Evolutionary conservation across 2,113 vertebrate species (phyloP).

Genomic region (Suricata suricatta): DNA sequence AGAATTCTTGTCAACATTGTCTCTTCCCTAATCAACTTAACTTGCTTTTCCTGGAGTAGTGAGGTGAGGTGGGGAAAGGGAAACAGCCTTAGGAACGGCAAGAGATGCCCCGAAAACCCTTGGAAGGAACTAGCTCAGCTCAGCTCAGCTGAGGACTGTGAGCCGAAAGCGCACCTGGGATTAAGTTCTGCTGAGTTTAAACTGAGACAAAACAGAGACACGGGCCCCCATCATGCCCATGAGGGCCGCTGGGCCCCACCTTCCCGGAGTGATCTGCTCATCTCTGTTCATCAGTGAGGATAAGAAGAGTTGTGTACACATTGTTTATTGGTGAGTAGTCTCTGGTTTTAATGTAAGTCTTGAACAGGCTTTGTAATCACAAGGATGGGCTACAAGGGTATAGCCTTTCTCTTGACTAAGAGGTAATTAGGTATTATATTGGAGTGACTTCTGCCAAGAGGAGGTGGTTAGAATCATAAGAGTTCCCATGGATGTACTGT

Average conservation of each 20-base stretch:
- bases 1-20: neutral
- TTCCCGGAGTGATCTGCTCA: no score
- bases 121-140: neutral
- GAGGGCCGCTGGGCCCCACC: neutral
- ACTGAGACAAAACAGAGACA: neutral
- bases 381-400: neutral
- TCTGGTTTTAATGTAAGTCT: neutral
- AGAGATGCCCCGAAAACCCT: neutral
- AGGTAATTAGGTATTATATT: neutral
- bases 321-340: neutral
- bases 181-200: neutral
- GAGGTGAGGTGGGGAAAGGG: neutral
- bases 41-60: neutral
- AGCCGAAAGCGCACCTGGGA: neutral
- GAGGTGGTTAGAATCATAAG: neutral
- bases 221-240: accelerated
- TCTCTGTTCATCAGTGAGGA: neutral
- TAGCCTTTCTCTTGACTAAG: neutral
- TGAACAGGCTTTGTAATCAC: neutral
- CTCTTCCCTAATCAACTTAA: neutral
- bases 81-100: neutral
- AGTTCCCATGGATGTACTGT: neutral
- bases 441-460: neutral
- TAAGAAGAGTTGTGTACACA: neutral
- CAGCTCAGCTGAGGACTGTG: neutral